Evolutionary conservation across 2,797 vertebrate genomes (phyloP), one percentile per base, ranked within the genome.

Genomic region (Gadopsis bispinosus): DNA sequence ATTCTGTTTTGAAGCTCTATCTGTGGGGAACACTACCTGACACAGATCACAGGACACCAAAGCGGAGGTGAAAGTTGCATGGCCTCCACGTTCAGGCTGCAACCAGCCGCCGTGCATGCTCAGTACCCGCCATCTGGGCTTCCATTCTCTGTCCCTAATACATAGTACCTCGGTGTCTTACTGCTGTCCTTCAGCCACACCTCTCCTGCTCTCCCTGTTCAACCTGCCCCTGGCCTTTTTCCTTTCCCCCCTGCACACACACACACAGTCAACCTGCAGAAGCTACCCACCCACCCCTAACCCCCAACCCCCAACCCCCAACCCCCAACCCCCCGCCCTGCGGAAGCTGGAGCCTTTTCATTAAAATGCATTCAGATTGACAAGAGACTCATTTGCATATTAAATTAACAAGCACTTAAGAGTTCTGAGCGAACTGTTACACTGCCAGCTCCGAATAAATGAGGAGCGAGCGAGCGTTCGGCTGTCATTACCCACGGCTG

Each of bases 381-480:
- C 92, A 92, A 92, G 89, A 87, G 83, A 92, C 90, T 91, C 84
- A 93, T 94, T 95, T 94, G 92, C 93, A 95, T 95, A 94, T 94
- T 94, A 94, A 94, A 95, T 95, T 92, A 94, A 92, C 92, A 91
- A 89, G 92, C 88, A 92, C 88, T 93, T 94, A 91, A 84, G 87
- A 91, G 84, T 90, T 92, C 76, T 85, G 85, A 92, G 84, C 43
- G 74, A 90, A 87, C 83, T 68, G 90, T 90, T 92, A 87, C 86
- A 74, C 75, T 83, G 83, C 50, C 86, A 88, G 75, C 85, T 89
- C 83, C 4, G 59, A 81, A 84, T 76, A 89, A 91, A 89, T 87
- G 76, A 87, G 80, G 73, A 87, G 85, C 37, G 75, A 89, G 80
- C 54, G 45, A 81, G 83, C 75, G 60, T 85, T 87, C 75, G 12